phyloP scores from a whole-genome alignment of 2,888 invertebrate species.

The Ichneumon xanthorius region DNA sequence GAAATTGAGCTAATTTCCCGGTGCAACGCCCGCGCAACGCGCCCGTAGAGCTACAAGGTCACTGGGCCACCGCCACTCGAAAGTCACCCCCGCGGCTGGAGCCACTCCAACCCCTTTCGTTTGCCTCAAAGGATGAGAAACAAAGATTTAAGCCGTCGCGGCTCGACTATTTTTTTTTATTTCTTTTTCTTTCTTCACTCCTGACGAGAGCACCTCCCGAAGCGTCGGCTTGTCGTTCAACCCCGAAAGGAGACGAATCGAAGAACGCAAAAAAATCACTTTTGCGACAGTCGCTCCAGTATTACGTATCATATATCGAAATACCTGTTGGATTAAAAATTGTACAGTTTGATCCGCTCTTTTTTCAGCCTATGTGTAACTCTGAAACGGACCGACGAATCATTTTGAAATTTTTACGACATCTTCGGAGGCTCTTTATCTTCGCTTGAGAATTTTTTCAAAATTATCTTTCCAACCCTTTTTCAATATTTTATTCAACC shows the following conservation, averaged over 20 bases:
- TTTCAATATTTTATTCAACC: neutral
- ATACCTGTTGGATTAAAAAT: no score
- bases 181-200: constrained; percentile 9
- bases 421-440: no score
- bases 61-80: constrained; percentile 75
- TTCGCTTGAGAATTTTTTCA: no score
- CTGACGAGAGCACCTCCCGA: neutral
- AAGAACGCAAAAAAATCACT: no score
- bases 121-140: constrained; percentile 56
- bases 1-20: constrained; percentile 78
- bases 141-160: constrained; percentile 60
- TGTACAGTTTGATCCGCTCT: no score
- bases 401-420: no score
- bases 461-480: neutral
- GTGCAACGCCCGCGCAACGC: constrained; percentile 66
- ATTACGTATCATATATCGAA: no score
- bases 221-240: neutral
- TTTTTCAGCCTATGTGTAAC: no score
- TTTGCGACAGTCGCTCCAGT: no score
- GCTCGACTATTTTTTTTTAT: constrained; percentile 33
- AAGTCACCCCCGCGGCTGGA: constrained; percentile 64
- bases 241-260: neutral
- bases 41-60: constrained; percentile 71
- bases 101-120: constrained; percentile 42
- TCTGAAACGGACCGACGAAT: no score